Percentiles rank a stretch among this genome's conserved stretches.
phyloP scores from a whole-genome alignment of 2,113 vertebrate species.

The Ophiodon elongatus region DNA sequence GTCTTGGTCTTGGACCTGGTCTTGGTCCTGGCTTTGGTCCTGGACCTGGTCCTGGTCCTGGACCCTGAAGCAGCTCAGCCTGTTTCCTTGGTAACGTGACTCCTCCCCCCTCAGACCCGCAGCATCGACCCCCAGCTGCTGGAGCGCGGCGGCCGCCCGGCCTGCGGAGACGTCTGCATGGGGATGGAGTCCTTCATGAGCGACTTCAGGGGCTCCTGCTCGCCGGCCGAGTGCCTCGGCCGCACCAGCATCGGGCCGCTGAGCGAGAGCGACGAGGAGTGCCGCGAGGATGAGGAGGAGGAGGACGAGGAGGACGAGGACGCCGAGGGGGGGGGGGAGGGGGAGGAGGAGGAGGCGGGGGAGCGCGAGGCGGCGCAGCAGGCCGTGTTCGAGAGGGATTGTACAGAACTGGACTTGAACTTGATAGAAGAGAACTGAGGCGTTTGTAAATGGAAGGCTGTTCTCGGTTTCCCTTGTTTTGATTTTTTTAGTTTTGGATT shows the following conservation, averaged over 20 bases:
- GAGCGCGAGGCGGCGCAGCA: conserved; percentile 85
- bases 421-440: conserved; percentile 92
- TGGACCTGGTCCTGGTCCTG: too few species aligned
- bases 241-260: conserved; percentile 89
- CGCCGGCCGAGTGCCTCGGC: conserved; percentile 87
- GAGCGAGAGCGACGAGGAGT: conserved; percentile 92
- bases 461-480: conserved; percentile 46
- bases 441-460: conserved; percentile 77
- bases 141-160: conserved; percentile 82
- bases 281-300: conserved; percentile 77
- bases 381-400: conserved; percentile 91
- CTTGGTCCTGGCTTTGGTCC: too few species aligned
- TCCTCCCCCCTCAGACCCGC: conserved; percentile 75
- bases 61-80: too few species aligned
- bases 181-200: conserved; percentile 83
- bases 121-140: conserved; percentile 84
- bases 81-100: too few species aligned
- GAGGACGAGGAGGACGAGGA: conserved; percentile 59
- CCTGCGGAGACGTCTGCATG: conserved; percentile 80
- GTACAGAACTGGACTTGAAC: conserved; percentile 91
- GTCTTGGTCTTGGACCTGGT: too few species aligned
- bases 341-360: conserved; percentile 73
- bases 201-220: conserved; percentile 85
- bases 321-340: conserved; percentile 70
- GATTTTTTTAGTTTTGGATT: conserved; percentile 55